Conservation (phyloP, 2,888 invertebrate genomes). For the Ormyrus nitidulus region DNA sequence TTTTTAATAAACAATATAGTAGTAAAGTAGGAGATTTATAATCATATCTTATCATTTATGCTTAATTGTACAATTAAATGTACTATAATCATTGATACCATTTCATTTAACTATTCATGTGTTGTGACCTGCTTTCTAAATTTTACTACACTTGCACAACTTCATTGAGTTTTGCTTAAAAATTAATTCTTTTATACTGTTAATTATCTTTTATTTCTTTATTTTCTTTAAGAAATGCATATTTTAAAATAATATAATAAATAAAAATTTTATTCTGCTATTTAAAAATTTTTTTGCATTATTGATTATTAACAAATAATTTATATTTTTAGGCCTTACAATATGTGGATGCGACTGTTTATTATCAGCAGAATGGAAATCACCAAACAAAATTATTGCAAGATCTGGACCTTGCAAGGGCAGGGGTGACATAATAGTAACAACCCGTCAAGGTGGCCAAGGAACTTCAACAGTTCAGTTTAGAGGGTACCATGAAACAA, state of each 20-base stretch:
- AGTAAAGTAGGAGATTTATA: neutral
- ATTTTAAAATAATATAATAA: slow-evolving; percentile 6
- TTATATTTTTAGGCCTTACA: slow-evolving; percentile 83
- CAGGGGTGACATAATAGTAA: slow-evolving; percentile 93
- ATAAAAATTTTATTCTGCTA: neutral
- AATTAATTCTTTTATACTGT: neutral
- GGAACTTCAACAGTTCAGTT: slow-evolving; percentile 94
- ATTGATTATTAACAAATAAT: neutral
- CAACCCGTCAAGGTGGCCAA: slow-evolving; percentile 89
- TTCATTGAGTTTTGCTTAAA: too few species aligned
- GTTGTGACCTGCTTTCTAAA: too few species aligned
- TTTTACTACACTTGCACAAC: too few species aligned
- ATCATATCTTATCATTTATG: neutral
- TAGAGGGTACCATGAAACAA: slow-evolving; percentile 90
- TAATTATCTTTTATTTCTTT: neutral
- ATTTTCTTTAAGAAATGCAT: neutral
- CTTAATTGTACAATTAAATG: neutral
- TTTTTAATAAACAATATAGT: neutral
- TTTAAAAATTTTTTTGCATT: slow-evolving; percentile 7
- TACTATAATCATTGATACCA: neutral
- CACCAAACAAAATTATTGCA: slow-evolving; percentile 96
- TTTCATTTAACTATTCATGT: neutral
- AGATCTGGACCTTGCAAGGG: slow-evolving; percentile 95
- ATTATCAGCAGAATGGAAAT: slow-evolving; percentile 98
- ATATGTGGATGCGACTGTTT: slow-evolving; percentile 98